These are phyloP conservation scores for Zaprionus camerounensis DNA, from an alignment of 1,140 invertebrate genomes.

Conservation along the genomic window DNA sequence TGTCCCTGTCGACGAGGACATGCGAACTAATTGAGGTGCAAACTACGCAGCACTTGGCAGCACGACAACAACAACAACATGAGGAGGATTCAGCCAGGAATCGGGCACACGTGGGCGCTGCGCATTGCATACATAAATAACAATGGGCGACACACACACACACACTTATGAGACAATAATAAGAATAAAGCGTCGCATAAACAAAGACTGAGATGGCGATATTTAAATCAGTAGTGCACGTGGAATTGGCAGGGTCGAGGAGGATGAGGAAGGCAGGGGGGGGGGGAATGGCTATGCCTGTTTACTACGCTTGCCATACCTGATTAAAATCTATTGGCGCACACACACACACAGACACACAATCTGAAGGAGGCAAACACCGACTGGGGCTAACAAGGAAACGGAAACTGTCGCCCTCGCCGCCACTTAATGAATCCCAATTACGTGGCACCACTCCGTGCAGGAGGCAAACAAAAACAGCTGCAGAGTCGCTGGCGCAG, in stretches of 20 bases:
- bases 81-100: background rate
- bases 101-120: slow-evolving; percentile 45
- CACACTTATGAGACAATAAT: slow-evolving; percentile 42
- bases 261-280: background rate
- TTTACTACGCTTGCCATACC: slow-evolving; percentile 76
- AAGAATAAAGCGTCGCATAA: slow-evolving; percentile 50
- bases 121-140: slow-evolving; percentile 71
- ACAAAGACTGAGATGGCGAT: slow-evolving; percentile 49
- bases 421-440: slow-evolving; percentile 59
- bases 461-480: slow-evolving; percentile 69
- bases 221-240: slow-evolving; percentile 51
- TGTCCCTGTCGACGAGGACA: background rate
- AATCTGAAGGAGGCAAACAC: slow-evolving; percentile 57
- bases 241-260: background rate
- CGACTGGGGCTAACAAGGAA: slow-evolving; percentile 58
- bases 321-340: slow-evolving; percentile 81
- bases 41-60: slow-evolving; percentile 58
- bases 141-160: slow-evolving; percentile 49
- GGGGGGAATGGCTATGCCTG: slow-evolving; percentile 32
- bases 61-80: background rate
- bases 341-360: background rate
- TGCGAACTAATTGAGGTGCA: slow-evolving; percentile 7
- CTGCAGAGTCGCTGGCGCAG: slow-evolving; percentile 62
- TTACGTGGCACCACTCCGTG: background rate
- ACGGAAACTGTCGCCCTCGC: slow-evolving; percentile 38